Conservation (phyloP, 2,113 vertebrate genomes). For the Isurus oxyrinchus region DNA sequence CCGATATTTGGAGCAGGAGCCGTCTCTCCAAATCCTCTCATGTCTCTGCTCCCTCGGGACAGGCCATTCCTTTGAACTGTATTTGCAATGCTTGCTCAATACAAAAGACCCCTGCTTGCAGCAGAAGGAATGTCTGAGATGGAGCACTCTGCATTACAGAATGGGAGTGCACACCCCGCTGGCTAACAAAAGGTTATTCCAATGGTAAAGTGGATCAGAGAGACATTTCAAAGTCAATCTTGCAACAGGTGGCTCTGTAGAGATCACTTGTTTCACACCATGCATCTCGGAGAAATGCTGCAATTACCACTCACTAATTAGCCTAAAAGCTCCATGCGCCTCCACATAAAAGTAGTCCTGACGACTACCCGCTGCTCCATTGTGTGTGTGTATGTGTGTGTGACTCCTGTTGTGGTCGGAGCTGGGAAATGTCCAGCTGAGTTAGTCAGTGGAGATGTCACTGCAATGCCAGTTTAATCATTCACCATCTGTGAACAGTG, state of each 20-base stretch:
- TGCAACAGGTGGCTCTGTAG: conserved; percentile 8
- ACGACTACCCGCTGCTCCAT: background rate
- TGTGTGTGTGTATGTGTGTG: background rate
- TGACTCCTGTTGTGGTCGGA: conserved; percentile 49
- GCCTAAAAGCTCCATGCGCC: background rate
- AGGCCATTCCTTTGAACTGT: background rate
- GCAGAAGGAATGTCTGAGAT: too few relatives aligned
- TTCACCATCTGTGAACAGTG: conserved; percentile 66
- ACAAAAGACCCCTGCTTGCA: background rate
- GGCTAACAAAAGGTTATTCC: background rate
- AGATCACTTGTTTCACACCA: conserved; percentile 26
- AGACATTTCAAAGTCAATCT: background rate
- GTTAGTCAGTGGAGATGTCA: conserved; percentile 50
- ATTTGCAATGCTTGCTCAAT: background rate
- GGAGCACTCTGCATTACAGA: background rate
- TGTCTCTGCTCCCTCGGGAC: background rate
- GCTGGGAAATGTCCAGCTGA: conserved; percentile 53
- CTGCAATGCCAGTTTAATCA: conserved; percentile 61
- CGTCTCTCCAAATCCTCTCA: too few relatives aligned
- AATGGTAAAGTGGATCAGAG: background rate
- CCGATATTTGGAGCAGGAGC: too few relatives aligned
- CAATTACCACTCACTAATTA: conserved; percentile 16
- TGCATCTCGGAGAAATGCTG: background rate
- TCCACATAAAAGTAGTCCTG: background rate
- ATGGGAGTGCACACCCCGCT: background rate